Base-by-base conservation (phyloP, 2,797 vertebrate species). In the Thunnus albacares region DNA sequence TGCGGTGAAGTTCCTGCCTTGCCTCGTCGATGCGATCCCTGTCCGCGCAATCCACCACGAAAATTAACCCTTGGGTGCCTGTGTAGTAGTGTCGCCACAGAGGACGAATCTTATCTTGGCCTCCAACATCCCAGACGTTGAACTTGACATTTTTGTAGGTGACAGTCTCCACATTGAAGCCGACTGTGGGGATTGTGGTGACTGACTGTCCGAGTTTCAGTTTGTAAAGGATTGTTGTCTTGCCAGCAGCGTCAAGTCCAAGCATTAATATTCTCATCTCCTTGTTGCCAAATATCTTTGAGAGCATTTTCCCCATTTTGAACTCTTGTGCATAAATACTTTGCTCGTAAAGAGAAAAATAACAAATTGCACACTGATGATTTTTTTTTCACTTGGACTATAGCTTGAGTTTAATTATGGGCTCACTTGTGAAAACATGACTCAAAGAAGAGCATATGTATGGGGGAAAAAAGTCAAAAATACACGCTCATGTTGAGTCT, bases 221-320 rank as follows among this genome's bases (percentile, higher is more conserved):
- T 95, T 99, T 99, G 94, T 99, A 99, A 86, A 99, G 97, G 91
- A 99, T 99, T 76, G 98, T 99, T 59, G 98, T 99, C 94, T 99
- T 99, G 75, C 98, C 98, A 20, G 98, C 98, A 15, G 98, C 98
- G 88, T 99, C 98, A 85, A 99, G 95, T 92, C 98, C 98, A 81
- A 99, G 95, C 98, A 99, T 99, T 95, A 99, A 92, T 97, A 99
- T 99, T 96, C 98, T 97, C 98, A 99, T 99, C 94, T 99, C 98
- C 96, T 99, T 99, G 97, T 99, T 99, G 90, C 98, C 98, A 90
- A 99, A 99, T 89, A 99, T 99, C 92, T 99, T 99, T 77, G 98
- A 99, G 64, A 99, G 96, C 96, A 99, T 96, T 94, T 99, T 99
- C 94, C 98, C 98, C 98, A 99, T 99, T 92, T 95, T 96, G 90